Evolutionary conservation across 2,888 invertebrate genomes (phyloP).

Genomic region (Ennomos quercinarius): DNA sequence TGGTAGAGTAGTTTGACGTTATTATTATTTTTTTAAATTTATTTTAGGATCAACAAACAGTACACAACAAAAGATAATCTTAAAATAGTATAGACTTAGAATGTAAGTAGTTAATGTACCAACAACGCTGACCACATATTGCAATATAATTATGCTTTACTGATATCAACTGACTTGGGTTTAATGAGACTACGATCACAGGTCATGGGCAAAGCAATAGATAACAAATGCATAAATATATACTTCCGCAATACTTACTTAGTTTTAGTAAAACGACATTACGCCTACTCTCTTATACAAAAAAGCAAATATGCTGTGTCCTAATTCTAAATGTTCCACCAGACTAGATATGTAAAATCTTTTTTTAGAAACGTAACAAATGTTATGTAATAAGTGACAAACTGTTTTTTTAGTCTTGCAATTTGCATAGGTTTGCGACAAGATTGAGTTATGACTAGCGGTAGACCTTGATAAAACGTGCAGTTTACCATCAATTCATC

Average conservation of each 20-base stretch:
- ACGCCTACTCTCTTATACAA: too few species aligned
- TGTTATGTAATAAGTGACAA: conserved; percentile 43
- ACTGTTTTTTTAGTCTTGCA: conserved; percentile 48
- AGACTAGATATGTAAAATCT: conserved; percentile 11
- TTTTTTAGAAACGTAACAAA: conserved; percentile 28
- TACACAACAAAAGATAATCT: too few species aligned
- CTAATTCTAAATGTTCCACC: conserved; percentile 13
- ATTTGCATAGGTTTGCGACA: conserved; percentile 52
- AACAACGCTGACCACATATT: too few species aligned
- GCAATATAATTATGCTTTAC: conserved; percentile 35
- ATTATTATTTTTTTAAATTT: too few species aligned
- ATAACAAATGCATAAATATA: conserved; percentile 50
- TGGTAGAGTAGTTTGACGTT: too few species aligned
- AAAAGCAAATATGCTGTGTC: conserved; percentile 3
- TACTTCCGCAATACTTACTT: conserved; percentile 49
- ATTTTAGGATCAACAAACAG: too few species aligned
- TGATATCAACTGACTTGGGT: conserved; percentile 52
- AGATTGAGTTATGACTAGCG: conserved; percentile 41
- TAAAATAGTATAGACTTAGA: too few species aligned
- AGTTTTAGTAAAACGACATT: too few species aligned
- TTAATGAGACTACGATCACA: conserved; percentile 43
- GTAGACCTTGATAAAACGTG: conserved; percentile 47
- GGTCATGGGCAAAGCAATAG: conserved; percentile 56
- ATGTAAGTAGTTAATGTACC: too few species aligned
- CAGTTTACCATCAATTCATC: conserved; percentile 19